These are phyloP conservation scores for Pteromalus puparum DNA, from an alignment of 1,140 invertebrate genomes.

Conservation along the genomic window DNA sequence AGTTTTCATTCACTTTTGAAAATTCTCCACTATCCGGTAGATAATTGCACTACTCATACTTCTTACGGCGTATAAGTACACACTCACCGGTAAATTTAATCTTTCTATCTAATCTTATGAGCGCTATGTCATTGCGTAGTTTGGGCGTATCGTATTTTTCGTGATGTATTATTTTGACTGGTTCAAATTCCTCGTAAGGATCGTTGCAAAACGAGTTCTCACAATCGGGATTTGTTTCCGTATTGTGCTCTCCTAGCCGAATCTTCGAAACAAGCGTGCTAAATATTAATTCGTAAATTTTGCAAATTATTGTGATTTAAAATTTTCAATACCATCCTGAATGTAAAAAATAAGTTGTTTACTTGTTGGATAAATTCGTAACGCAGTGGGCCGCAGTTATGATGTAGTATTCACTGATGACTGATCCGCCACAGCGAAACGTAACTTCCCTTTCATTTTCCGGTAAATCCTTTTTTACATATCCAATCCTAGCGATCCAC, in stretches of 20 bases:
- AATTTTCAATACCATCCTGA: not conserved
- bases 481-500: slow-evolving; percentile 82
- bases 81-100: slow-evolving; percentile 75
- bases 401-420: slow-evolving; percentile 79
- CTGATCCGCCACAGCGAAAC: slow-evolving; percentile 79
- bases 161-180: slow-evolving; percentile 74
- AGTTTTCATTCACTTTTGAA: not conserved
- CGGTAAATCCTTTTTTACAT: slow-evolving; percentile 67
- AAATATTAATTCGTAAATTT: not conserved
- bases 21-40: not conserved
- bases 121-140: slow-evolving; percentile 81
- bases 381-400: slow-evolving; percentile 84
- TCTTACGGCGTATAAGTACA: not conserved
- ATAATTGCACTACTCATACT: no score
- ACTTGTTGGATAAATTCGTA: slow-evolving; percentile 69
- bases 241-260: slow-evolving; percentile 79
- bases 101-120: slow-evolving; percentile 77
- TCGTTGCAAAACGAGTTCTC: slow-evolving; percentile 76
- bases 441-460: slow-evolving; percentile 42
- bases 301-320: not conserved
- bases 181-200: slow-evolving; percentile 75
- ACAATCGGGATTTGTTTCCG: slow-evolving; percentile 76
- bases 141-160: slow-evolving; percentile 76
- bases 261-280: slow-evolving; percentile 73
- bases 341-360: slow-evolving; percentile 72